Base-by-base conservation (phyloP, 2,113 vertebrate genomes). In the Baryphthengus martii region DNA sequence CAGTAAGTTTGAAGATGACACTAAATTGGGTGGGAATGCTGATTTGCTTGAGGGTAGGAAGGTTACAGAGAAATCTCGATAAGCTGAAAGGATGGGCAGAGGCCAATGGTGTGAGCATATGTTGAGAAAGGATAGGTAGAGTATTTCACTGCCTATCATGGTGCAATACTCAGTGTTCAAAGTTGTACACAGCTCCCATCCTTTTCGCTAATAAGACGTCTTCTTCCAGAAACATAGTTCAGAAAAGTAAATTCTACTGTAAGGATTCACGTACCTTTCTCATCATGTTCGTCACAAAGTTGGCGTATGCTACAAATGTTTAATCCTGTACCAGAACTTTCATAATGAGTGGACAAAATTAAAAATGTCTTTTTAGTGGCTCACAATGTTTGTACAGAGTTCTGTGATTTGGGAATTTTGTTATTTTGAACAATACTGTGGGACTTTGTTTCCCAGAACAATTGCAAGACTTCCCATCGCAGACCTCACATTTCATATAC, bases 401-500 rank as follows among this genome's bases (percentile, higher is more conserved):
- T 83, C 37, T 45, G 8, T 19, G 35, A 94, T 49, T 80, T 93
- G 44, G 17, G 9, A 18, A 47, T 37, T 70, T 82, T 40, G 21
- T 23, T 78, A 31, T 74, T 92, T 92, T 91, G 50, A 94, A 96
- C 74, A 74, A 90, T 85, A 76, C 37, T 65, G 67, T 21, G 84
- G 68, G 53, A 71, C 15, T 33, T 94, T 90, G 11, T 88, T 89
- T 95, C 85, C 70, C 72, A 91, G 44, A 88, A 39, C 26, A 40
- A 81, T 13, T 63, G 58, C 61, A 95, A 96, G 59, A 62, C 53
- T 63, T 92, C 81, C 50, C 65, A 79, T 83, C 66, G 45, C 11
- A 84, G 76, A 75, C 28, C 33, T 94, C 95, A 5, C 80, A 95
- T 90, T 96, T 96, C 85, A 95, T 78, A 58, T 58, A 88, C 61